Evolutionary conservation across 2,888 invertebrate genomes (phyloP).

Genomic region (Andrena chrysosceles): DNA sequence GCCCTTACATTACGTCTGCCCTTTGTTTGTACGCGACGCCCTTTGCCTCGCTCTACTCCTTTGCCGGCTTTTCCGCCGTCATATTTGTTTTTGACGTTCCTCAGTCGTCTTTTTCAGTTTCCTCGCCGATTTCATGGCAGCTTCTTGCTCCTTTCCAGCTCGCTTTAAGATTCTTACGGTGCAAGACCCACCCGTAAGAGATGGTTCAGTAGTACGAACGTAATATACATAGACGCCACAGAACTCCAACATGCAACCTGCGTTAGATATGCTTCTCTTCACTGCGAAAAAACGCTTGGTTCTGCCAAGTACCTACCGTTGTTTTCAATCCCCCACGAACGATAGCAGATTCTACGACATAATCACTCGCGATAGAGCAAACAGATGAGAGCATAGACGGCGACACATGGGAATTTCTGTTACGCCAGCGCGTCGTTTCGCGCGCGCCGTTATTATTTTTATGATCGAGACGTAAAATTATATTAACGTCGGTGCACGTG

Average conservation of each 20-base stretch:
- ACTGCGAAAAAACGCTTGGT: not conserved
- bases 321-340: too few relatives aligned
- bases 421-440: not conserved
- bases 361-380: not conserved
- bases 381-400: not conserved
- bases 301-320: not conserved
- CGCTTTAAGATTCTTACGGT: not conserved
- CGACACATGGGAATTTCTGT: not conserved
- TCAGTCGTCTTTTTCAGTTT: not conserved
- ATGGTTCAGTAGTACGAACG: not conserved
- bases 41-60: not conserved
- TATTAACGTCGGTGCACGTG: constrained; percentile 1
- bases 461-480: constrained; percentile 34
- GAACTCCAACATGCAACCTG: not conserved
- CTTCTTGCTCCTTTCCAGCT: not conserved
- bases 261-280: not conserved
- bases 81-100: not conserved
- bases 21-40: constrained; percentile 24
- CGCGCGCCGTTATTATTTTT: constrained; percentile 2
- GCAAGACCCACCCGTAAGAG: not conserved
- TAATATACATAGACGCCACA: not conserved
- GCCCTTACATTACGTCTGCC: not conserved
- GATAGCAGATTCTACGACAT: not conserved
- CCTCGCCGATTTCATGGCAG: not conserved
- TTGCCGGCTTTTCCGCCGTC: not conserved